Conservation (phyloP, 92 coral and sea anemone species). For the Siderastrea radians region DNA sequence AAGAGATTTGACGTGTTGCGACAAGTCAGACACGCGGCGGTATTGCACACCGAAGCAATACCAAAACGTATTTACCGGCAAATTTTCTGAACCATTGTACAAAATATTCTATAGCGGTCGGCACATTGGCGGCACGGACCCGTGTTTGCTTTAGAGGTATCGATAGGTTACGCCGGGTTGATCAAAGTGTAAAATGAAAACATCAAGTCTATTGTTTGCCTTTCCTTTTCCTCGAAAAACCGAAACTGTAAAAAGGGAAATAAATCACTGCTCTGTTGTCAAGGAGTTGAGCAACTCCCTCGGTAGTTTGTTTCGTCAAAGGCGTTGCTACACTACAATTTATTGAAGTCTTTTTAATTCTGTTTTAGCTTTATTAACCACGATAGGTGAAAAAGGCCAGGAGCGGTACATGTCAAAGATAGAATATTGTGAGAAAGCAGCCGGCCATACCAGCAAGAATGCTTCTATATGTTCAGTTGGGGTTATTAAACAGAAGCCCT, state of each 20-base stretch:
- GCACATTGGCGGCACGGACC: slow-evolving; percentile 59
- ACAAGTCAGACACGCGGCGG: slow-evolving; percentile 52
- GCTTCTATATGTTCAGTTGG: slow-evolving; percentile 20
- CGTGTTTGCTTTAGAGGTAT: slow-evolving; percentile 50
- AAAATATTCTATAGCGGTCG: slow-evolving; percentile 52
- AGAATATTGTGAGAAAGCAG: slow-evolving; percentile 17
- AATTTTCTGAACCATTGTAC: slow-evolving; percentile 53
- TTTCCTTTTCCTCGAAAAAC: slow-evolving; percentile 24
- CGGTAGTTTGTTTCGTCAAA: slow-evolving; percentile 13
- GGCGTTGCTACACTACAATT: not conserved
- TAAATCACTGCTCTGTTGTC: slow-evolving; percentile 17
- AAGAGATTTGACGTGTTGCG: slow-evolving; percentile 39
- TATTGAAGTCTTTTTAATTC: slow-evolving; percentile 21
- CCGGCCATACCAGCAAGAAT: slow-evolving; percentile 22
- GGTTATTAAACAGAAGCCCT: slow-evolving; percentile 32
- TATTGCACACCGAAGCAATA: slow-evolving; percentile 38
- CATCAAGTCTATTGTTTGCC: slow-evolving; percentile 44
- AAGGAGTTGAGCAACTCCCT: not conserved
- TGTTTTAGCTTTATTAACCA: slow-evolving; percentile 20
- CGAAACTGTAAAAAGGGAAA: not conserved
- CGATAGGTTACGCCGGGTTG: slow-evolving; percentile 64
- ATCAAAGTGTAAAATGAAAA: slow-evolving; percentile 60
- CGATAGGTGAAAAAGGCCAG: not conserved
- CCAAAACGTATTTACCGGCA: slow-evolving; percentile 43
- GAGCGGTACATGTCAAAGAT: slow-evolving; percentile 54